Conservation (phyloP, 2,113 vertebrate species). For the Nanger granti region DNA sequence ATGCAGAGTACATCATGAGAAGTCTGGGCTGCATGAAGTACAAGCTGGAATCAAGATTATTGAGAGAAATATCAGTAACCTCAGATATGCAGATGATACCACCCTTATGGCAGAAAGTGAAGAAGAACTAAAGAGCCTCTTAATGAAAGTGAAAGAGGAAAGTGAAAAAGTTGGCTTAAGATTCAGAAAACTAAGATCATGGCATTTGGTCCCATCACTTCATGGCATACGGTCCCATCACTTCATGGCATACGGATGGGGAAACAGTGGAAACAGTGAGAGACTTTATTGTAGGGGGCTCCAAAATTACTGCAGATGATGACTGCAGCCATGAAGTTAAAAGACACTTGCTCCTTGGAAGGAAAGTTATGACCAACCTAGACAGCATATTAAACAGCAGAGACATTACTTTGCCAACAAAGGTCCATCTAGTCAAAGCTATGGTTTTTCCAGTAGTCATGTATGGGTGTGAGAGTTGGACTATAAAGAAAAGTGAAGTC, state of each 20-base stretch:
- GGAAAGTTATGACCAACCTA: neutral
- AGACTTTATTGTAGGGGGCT: neutral
- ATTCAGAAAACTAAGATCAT: neutral
- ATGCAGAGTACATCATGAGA: neutral
- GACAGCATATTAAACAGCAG: neutral
- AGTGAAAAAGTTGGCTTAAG: neutral
- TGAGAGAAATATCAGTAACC: neutral
- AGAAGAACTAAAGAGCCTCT: neutral
- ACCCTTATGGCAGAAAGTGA: neutral
- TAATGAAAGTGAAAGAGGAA: neutral
- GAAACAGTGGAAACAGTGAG: neutral
- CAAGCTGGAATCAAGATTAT: neutral
- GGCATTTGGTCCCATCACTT: neutral
- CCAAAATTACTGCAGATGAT: neutral
- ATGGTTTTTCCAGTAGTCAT: too few relatives aligned
- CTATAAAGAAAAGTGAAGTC: too few relatives aligned
- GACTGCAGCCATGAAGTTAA: neutral
- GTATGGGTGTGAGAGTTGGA: too few relatives aligned
- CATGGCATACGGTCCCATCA: neutral
- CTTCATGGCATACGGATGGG: neutral
- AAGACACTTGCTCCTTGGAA: neutral
- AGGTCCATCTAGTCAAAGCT: neutral
- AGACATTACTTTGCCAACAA: neutral
- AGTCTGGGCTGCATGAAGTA: neutral
- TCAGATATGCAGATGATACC: neutral